Evolutionary conservation across 2,888 invertebrate genomes (phyloP), one percentile per base, ranked within the genome.

Genomic region (Ichneumoninae sp.): DNA sequence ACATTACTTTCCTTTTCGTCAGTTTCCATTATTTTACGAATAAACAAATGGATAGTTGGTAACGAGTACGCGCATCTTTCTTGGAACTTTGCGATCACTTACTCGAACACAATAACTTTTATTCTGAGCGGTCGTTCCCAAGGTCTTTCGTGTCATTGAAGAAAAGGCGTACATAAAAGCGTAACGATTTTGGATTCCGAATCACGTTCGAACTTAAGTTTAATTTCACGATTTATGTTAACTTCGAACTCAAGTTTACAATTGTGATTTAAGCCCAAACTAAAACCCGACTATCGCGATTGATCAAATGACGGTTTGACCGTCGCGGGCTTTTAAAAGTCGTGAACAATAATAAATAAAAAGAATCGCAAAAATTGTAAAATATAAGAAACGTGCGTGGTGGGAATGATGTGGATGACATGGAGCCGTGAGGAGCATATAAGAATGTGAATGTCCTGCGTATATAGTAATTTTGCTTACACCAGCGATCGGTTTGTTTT

Each of bases 401-500:
- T 68, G 72, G 57, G 30, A 83, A 62, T 5, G 36, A 57, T 52
- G 22, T 44, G 52, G 40, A 79, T 33, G 68, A 52, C 5, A 33
- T 10, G 10, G 52, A 36, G 36, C 72, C 40, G 40, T 47, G 52
- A 76, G n/a, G 65, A 65, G 22, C 62, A 71, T 52, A 69, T 50
- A 68, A 22, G 36, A 77, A 79, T 71, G 69, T 22, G 72, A 86
- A 69, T 78, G 74, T 74, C 60, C 30, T 74, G 78, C 44, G 82
- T 70, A 74, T 65, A 80, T 44, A 72, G 33, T 62, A 30, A 66
- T 66, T 54, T 52, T 57, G 71, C 44, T 47, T 54, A 47, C 62
- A 74, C 47, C 33, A 36, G 30, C 60, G 54, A 70, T n/a, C 47
- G 50, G 62, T 30, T 16, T 66, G 26, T 76, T 52, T 65, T n/a